Percentiles rank a stretch among this genome's conserved stretches.
These are phyloP conservation scores for Buphagus erythrorhynchus DNA, from an alignment of 2,797 vertebrate genomes.

Conservation along the genomic window DNA sequence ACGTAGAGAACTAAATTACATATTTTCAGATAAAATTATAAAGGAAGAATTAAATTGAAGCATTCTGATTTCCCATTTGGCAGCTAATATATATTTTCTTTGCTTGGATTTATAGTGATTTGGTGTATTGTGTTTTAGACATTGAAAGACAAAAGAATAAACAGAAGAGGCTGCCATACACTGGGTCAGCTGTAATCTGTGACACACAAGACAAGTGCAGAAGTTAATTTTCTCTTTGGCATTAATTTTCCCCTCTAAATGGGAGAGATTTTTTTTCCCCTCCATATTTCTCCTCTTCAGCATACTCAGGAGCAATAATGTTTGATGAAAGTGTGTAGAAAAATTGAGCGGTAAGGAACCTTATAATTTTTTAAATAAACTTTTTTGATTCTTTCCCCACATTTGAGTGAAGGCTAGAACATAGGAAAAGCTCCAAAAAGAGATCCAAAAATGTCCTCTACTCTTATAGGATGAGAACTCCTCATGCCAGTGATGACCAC, in stretches of 20 bases:
- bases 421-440: not conserved
- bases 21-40: not conserved
- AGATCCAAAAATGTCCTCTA: not conserved
- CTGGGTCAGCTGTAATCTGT: not conserved
- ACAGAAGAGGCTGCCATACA: fast-evolving
- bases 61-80: not conserved
- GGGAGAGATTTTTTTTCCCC: fast-evolving
- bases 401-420: not conserved
- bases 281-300: not conserved
- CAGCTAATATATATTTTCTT: not conserved
- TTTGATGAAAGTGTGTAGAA: not conserved
- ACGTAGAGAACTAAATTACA: not conserved
- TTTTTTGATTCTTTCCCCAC: not conserved
- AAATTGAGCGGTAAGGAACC: not conserved
- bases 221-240: not conserved
- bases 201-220: not conserved
- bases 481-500: not conserved
- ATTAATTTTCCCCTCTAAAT: not conserved
- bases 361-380: not conserved
- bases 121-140: not conserved
- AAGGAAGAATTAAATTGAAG: not conserved
- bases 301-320: not conserved
- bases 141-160: not conserved
- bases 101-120: not conserved
- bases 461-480: not conserved